Base-by-base conservation (phyloP, 2,797 vertebrate species). In the Poecilia gillii region DNA sequence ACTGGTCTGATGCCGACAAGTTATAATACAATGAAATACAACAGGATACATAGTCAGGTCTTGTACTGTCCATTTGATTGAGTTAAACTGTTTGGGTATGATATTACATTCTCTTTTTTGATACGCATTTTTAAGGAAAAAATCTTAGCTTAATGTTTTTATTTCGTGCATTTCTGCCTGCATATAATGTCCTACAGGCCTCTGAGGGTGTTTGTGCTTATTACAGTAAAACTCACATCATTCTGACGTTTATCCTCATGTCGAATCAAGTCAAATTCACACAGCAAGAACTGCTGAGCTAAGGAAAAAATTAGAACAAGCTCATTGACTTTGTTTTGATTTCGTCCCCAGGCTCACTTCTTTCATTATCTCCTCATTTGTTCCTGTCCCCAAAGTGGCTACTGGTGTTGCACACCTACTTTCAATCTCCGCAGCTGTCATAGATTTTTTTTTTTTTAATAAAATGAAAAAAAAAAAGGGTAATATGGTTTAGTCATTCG, bases 321-420 rank as follows among this genome's bases (percentile, higher is more conserved):
- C 89, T 88, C 87, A 91, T 84, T 86, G 84, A 91, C 87, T 91
- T 45, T 80, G 87, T 87, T 93, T 88, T 84, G 90, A 90, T 91
- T 93, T 89, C 82, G 73, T 92, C 93, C 91, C 86, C 84, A 89
- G 91, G 90, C 91, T 86, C 77, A 77, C 75, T 87, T 88, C 88
- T 93, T 91, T 91, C 89, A 93, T 94, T 93, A 92, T 94, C 91
- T 92, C 76, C 88, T 90, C 90, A 93, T 93, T 93, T 94, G 90
- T 92, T 94, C 88, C 51, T 78, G 88, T 92, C 89, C 90, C 91
- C 84, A 87, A 91, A 86, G 86, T 83, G 84, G 49, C 81, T 87
- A 79, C 64, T 66, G 71, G 87, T 75, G 18, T 84, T 59, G 33
- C 72, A 75, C 83, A 85, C 79, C 82, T 72, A 87, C 73, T 88